Conservation (phyloP, 2,888 invertebrate species). For the Eupithecia dodoneata region DNA sequence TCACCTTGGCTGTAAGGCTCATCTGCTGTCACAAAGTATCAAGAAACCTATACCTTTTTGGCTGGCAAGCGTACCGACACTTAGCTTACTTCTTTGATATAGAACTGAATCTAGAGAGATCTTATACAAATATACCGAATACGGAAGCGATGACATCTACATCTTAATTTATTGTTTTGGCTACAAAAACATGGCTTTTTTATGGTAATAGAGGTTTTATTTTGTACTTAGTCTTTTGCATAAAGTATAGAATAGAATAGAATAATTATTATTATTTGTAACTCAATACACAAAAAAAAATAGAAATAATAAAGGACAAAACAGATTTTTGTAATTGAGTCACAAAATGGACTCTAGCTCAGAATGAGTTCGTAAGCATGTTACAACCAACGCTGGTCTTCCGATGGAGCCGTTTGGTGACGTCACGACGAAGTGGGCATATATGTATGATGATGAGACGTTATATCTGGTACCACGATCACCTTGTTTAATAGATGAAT, state of each 20-base stretch:
- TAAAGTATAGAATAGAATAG: neutral
- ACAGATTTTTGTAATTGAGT: too few species aligned
- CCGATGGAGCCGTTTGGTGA: too few species aligned
- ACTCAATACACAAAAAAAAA: too few species aligned
- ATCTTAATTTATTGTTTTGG: neutral
- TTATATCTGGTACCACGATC: too few species aligned
- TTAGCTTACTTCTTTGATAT: conserved; percentile 55
- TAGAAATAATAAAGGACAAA: too few species aligned
- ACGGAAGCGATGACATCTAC: neutral
- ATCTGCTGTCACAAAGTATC: conserved; percentile 63
- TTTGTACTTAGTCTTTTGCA: neutral
- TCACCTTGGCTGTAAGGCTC: conserved; percentile 47
- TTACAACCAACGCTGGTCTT: too few species aligned
- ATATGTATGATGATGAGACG: too few species aligned
- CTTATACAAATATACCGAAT: neutral
- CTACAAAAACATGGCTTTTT: neutral
- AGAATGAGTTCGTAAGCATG: too few species aligned
- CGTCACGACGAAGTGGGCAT: too few species aligned
- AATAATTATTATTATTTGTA: too few species aligned
- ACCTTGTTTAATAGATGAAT: too few species aligned
- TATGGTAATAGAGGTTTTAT: neutral
- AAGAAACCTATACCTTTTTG: conserved; percentile 65
- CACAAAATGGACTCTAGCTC: too few species aligned
- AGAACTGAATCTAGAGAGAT: conserved; percentile 18
- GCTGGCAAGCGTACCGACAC: conserved; percentile 57